A percentile compares a stretch with the other conserved stretches of the same genome.
These are phyloP conservation scores for Drosophila siamana DNA, from an alignment of 2,888 invertebrate genomes.

Conservation along the genomic window DNA sequence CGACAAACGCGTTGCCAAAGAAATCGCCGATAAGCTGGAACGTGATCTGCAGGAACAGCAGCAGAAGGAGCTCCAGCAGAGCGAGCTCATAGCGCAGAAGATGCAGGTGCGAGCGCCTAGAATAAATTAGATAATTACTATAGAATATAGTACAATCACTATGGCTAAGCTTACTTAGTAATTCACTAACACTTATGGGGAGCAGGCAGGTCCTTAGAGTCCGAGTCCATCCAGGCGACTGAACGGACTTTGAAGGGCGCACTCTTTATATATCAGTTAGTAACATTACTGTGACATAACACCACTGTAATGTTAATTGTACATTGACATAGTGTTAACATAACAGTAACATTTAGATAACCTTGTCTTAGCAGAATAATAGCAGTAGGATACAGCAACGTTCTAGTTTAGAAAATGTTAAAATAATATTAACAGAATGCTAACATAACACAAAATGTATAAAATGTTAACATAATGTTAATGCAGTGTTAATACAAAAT, in stretches of 20 bases:
- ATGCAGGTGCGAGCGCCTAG: constrained; percentile 84
- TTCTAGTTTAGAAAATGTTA: too few species aligned
- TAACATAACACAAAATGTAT: too few species aligned
- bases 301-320: neutral
- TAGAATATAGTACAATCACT: neutral
- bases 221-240: too few species aligned
- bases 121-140: neutral
- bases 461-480: too few species aligned
- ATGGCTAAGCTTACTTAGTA: neutral
- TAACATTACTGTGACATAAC: neutral
- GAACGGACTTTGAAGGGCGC: too few species aligned
- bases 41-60: constrained; percentile 86
- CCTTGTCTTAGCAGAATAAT: too few species aligned
- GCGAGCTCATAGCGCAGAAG: constrained; percentile 86
- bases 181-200: neutral
- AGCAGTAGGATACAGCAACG: too few species aligned
- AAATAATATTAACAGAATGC: too few species aligned
- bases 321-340: neutral
- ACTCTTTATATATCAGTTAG: too few species aligned
- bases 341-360: too few species aligned
- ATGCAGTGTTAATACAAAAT: too few species aligned
- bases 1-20: constrained; percentile 89
- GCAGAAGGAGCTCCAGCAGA: constrained; percentile 86
- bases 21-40: constrained; percentile 89
- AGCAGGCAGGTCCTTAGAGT: neutral